Evolutionary conservation across 2,113 vertebrate species (phyloP), one percentile per base, ranked within the genome.

Genomic region (Leucosticte australis): DNA sequence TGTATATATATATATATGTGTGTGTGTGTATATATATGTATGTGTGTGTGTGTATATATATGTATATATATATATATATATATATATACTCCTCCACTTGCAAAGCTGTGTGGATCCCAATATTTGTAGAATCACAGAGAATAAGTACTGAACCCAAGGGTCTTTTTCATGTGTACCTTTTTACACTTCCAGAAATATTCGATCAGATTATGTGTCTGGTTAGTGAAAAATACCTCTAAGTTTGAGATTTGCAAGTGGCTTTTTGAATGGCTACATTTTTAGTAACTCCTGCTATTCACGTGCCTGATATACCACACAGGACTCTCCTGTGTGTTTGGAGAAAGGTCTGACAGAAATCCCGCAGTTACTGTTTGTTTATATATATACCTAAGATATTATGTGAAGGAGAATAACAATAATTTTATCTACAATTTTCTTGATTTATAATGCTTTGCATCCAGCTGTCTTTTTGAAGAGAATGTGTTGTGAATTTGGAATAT

Each of bases 61-160:
- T n/a, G n/a, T n/a, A n/a, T n/a, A n/a, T n/a, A n/a, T n/a, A n/a
- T n/a, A n/a, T n/a, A n/a, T n/a, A 27, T 22, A 3, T 22, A 52
- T 30, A 4, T 27, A 6, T 19, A 55, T n/a, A 27, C 53, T 46
- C 28, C 27, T 53, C 14, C 33, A 44, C 33, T 63, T 0, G 0
- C 17, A 22, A 73, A 53, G 11, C n/a, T 53, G 33, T 46, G 33
- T n/a, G 9, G 55, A 39, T 9, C 7, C 7, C 33, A 39, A 1
- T 33, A 18, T 73, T 46, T 83, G 47, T 55, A 33, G 24, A 57
- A 46, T 57, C n/a, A 47, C 2, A 11, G 24, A 57, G 33, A 88
- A 10, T 41, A 71, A 50, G 8, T 53, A 44, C 35, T 53, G n/a
- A 77, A 73, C 53, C n/a, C 37, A 59, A 64, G n/a, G 23, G 59